A percentile compares a stretch with the other conserved stretches of the same genome.
Evolutionary conservation across 2,888 invertebrate genomes (phyloP).

Genomic region (Falcaria lacertinaria): DNA sequence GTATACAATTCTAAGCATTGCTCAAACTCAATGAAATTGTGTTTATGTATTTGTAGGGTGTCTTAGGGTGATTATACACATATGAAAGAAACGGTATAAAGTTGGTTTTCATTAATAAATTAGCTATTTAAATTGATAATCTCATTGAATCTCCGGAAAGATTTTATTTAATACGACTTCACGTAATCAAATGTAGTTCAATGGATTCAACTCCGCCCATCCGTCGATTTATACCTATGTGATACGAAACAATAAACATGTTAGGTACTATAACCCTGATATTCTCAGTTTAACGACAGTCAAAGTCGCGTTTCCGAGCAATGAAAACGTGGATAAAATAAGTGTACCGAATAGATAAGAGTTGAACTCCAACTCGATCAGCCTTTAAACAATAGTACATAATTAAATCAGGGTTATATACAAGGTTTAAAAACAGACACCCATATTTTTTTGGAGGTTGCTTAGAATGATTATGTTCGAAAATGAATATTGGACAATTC

Average conservation of each 20-base stretch:
- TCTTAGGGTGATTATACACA: too few relatives aligned
- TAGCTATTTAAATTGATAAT: background rate
- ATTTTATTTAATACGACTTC: background rate
- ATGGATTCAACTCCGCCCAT: background rate
- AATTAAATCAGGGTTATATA: too few relatives aligned
- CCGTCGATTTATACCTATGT: background rate
- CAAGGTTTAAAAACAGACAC: too few relatives aligned
- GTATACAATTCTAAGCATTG: too few relatives aligned
- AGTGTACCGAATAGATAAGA: slow-evolving; percentile 18
- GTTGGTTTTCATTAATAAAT: too few relatives aligned
- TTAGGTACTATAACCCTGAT: slow-evolving; percentile 12
- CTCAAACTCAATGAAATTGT: too few relatives aligned
- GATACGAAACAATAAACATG: slow-evolving; percentile 8
- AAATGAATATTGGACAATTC: too few relatives aligned
- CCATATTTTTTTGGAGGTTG: too few relatives aligned
- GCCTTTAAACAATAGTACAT: too few relatives aligned
- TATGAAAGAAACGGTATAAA: too few relatives aligned
- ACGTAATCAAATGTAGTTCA: background rate
- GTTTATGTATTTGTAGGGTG: too few relatives aligned
- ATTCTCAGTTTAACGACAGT: slow-evolving; percentile 26
- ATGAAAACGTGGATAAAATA: slow-evolving; percentile 30
- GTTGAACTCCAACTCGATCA: background rate
- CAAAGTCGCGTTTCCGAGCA: slow-evolving; percentile 20
- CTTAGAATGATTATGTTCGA: too few relatives aligned
- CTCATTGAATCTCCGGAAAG: background rate